Percentiles rank a stretch among this genome's conserved stretches.
These are phyloP conservation scores for Bombus breviceps DNA, from an alignment of 1,140 invertebrate species.

Conservation along the genomic window DNA sequence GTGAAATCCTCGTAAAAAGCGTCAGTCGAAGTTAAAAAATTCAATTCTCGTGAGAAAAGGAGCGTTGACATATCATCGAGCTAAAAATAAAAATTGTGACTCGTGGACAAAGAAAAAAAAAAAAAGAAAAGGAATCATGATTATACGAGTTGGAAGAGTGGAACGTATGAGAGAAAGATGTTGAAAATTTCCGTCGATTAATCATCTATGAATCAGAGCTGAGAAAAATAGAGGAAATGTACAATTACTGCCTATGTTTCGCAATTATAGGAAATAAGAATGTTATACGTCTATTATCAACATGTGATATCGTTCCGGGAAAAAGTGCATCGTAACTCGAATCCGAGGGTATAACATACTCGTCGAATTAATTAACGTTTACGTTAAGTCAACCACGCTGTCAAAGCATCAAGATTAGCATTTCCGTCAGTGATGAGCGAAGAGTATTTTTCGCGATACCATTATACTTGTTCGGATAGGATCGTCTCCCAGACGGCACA, in stretches of 20 bases:
- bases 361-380: slow-evolving; percentile 34
- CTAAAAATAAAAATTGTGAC: no score
- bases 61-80: no score
- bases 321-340: not conserved
- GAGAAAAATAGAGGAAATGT: not conserved
- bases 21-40: no score
- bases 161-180: not conserved
- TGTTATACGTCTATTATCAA: not conserved
- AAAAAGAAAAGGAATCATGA: not conserved
- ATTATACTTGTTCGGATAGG: slow-evolving; percentile 41
- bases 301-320: not conserved
- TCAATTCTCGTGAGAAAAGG: no score
- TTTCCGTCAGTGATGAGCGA: slow-evolving; percentile 8
- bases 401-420: not conserved
- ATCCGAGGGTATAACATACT: not conserved
- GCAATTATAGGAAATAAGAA: not conserved
- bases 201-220: not conserved
- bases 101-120: no score
- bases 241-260: not conserved
- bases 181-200: not conserved
- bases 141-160: not conserved
- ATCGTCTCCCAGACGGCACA: slow-evolving; percentile 11
- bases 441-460: not conserved
- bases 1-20: no score
- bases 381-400: not conserved